Evolutionary conservation across 2,797 vertebrate species (phyloP).

Genomic region (Lithobates sylvaticus): DNA sequence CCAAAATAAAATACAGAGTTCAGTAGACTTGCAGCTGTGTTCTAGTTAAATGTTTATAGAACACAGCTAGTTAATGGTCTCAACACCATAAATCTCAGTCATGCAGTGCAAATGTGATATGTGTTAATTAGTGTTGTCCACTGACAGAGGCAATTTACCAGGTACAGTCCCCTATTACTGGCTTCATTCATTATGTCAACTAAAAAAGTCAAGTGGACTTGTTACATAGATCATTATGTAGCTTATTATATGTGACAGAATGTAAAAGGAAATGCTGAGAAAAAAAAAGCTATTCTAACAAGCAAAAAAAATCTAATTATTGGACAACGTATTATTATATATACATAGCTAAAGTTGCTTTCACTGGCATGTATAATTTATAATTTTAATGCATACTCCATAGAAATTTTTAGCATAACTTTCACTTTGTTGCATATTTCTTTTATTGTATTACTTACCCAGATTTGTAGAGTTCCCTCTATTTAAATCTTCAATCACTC

Average conservation of each 20-base stretch:
- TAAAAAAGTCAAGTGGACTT: neutral
- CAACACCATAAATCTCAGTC: slow-evolving; percentile 28
- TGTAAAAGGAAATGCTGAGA: too few relatives aligned
- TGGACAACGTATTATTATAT: too few relatives aligned
- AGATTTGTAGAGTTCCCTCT: too few relatives aligned
- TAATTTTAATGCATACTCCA: too few relatives aligned
- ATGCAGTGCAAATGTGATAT: slow-evolving; percentile 3
- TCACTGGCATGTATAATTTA: too few relatives aligned
- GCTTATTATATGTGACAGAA: neutral
- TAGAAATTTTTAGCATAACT: too few relatives aligned
- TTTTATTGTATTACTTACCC: too few relatives aligned
- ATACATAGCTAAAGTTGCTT: too few relatives aligned
- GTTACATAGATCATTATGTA: neutral
- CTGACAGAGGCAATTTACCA: slow-evolving; percentile 27
- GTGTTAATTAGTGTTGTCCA: slow-evolving; percentile 36
- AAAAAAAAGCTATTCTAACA: too few relatives aligned
- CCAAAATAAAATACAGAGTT: neutral
- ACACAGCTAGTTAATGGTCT: slow-evolving; percentile 28
- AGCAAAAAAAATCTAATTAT: too few relatives aligned
- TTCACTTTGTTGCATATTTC: too few relatives aligned
- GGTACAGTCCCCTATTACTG: neutral
- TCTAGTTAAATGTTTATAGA: slow-evolving; percentile 23
- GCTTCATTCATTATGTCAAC: slow-evolving; percentile 17
- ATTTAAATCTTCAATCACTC: too few relatives aligned
- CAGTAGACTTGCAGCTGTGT: neutral